phyloP scores from a whole-genome alignment of 2,113 vertebrate genomes.

The Salvelinus namaycush region DNA sequence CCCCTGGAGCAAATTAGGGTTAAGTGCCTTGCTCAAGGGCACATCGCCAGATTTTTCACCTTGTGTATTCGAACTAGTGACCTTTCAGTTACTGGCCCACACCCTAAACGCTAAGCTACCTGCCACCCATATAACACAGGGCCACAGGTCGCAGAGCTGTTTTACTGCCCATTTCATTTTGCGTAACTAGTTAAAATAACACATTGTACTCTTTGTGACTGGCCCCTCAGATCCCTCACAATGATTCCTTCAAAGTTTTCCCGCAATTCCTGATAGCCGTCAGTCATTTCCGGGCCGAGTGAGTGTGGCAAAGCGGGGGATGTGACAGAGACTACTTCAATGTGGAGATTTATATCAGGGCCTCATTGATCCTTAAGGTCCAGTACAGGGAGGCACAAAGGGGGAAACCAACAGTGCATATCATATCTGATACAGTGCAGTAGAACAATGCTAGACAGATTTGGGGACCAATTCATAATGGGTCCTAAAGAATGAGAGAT shows the following conservation, averaged over 20 bases:
- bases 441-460: neutral
- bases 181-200: constrained; percentile 6
- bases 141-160: neutral
- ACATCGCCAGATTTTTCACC: too few species aligned
- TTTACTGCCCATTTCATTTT: constrained; percentile 27
- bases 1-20: too few species aligned
- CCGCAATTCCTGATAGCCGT: constrained; percentile 10
- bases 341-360: constrained; percentile 21
- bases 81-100: too few species aligned
- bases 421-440: neutral
- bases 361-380: constrained; percentile 13
- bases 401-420: neutral
- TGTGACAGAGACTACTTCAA: constrained; percentile 1
- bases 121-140: neutral
- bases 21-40: too few species aligned
- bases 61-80: too few species aligned
- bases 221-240: neutral
- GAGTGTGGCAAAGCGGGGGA: neutral
- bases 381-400: neutral
- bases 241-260: neutral
- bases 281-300: constrained; percentile 8
- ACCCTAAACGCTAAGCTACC: neutral
- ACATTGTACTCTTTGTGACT: neutral
- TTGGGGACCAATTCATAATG: too few species aligned
- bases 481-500: too few species aligned